Conservation (phyloP, 2,797 vertebrate species). For the Anguilla anguilla region DNA sequence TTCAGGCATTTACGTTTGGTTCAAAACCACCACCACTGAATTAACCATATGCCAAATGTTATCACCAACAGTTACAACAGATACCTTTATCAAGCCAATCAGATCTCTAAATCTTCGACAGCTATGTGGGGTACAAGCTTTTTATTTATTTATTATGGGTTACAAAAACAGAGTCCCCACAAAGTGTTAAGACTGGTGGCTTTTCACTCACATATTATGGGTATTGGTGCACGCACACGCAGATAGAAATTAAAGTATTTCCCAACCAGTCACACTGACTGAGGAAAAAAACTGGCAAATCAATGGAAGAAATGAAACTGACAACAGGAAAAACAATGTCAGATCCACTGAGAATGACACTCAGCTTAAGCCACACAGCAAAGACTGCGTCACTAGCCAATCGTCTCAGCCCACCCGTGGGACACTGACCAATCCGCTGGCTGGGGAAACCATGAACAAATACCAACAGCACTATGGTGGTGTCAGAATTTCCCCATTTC, state of each 20-base stretch:
- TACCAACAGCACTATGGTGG: neutral
- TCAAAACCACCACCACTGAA: neutral
- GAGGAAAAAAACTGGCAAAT: neutral
- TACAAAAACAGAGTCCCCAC: neutral
- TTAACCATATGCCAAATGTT: neutral
- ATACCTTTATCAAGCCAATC: neutral
- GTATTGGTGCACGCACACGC: neutral
- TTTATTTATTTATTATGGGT: neutral
- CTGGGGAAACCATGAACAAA: neutral
- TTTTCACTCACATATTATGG: constrained; percentile 2
- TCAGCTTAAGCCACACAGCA: neutral
- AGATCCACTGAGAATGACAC: neutral
- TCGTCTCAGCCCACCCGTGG: constrained; percentile 19
- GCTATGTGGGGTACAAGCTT: neutral
- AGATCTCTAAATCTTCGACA: neutral
- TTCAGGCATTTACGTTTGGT: neutral
- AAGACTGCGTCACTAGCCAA: neutral
- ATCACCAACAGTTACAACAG: neutral
- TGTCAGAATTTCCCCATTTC: constrained; percentile 4
- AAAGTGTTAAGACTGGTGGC: neutral
- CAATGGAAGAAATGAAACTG: neutral
- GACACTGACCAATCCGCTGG: constrained; percentile 19
- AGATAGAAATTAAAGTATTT: neutral
- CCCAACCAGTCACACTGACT: neutral
- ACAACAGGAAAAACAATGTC: neutral